Percentiles rank a stretch among this genome's conserved stretches.
phyloP scores from a whole-genome alignment of 1,140 invertebrate genomes.

The Drosophila mauritiana region DNA sequence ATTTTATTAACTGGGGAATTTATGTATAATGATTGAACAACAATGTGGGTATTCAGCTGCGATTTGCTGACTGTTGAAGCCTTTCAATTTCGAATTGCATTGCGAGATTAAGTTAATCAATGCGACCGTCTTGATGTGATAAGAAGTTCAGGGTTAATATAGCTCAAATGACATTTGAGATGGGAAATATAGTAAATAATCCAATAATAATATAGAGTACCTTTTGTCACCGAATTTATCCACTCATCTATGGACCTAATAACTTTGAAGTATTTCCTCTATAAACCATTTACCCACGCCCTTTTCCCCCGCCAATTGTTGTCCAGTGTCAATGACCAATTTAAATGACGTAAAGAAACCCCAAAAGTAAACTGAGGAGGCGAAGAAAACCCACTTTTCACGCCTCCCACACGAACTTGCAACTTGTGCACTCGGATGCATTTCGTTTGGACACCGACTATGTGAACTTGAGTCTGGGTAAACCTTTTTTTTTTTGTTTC shows the following conservation, averaged over 20 bases:
- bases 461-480: slow-evolving; percentile 29
- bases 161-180: slow-evolving; percentile 6
- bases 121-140: slow-evolving; percentile 1
- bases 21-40: slow-evolving; percentile 30
- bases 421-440: slow-evolving; percentile 19
- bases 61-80: slow-evolving; percentile 47
- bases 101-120: slow-evolving; percentile 30
- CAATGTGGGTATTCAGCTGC: slow-evolving; percentile 44
- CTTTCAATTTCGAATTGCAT: slow-evolving; percentile 36
- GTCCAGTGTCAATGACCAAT: slow-evolving; percentile 51
- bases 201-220: background rate
- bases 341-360: slow-evolving; percentile 24
- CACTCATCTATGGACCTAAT: slow-evolving; percentile 2
- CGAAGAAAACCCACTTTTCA: slow-evolving; percentile 39
- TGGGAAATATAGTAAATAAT: background rate
- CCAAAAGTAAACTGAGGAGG: background rate
- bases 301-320: background rate
- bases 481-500: slow-evolving; percentile 46
- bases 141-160: slow-evolving; percentile 38
- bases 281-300: slow-evolving; percentile 47
- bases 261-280: slow-evolving; percentile 37
- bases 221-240: background rate
- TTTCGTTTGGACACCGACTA: slow-evolving; percentile 25
- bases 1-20: slow-evolving; percentile 56
- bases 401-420: slow-evolving; percentile 51